Evolutionary conservation across 2,113 vertebrate species (phyloP), one percentile per base, ranked within the genome.

Genomic region (Taxidea taxus): DNA sequence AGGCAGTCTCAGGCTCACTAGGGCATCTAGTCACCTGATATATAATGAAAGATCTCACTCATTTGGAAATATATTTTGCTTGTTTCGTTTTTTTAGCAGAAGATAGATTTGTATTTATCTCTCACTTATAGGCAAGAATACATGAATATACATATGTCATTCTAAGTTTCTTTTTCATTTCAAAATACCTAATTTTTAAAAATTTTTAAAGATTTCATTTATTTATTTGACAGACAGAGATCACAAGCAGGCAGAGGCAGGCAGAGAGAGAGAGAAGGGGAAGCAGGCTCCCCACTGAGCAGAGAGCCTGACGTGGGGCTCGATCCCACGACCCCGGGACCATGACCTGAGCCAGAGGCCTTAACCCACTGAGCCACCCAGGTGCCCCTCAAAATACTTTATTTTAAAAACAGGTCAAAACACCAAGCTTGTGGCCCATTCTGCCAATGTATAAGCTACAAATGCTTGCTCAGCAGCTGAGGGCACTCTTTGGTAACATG

Each of bases 331-430:
- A n/a, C n/a, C n/a, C n/a, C n/a, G n/a, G n/a, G n/a, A n/a, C n/a
- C n/a, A n/a, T n/a, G n/a, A n/a, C n/a, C n/a, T n/a, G n/a, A n/a
- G n/a, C n/a, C n/a, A n/a, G n/a, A n/a, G n/a, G n/a, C n/a, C n/a
- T n/a, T n/a, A n/a, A n/a, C n/a, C n/a, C n/a, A n/a, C n/a, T n/a
- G n/a, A n/a, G n/a, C n/a, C n/a, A n/a, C n/a, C n/a, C n/a, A n/a
- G n/a, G n/a, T n/a, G n/a, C n/a, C n/a, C n/a, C n/a, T 75, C 27
- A 75, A 98, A 98, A 98, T 97, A 97, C 94, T 99, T 98, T 99
- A 99, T 99, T 99, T 99, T 98, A 98, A 97, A 99, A 99, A 99
- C 97, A 95, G 98, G 98, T 99, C 98, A 99, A 98, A 98, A 97
- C 98, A 97, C 97, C 97, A 97, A 97, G 97, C 97, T 97, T 89